These are phyloP conservation scores for Latrodectus elegans DNA, from an alignment of 2,888 invertebrate species.

Conservation along the genomic window DNA sequence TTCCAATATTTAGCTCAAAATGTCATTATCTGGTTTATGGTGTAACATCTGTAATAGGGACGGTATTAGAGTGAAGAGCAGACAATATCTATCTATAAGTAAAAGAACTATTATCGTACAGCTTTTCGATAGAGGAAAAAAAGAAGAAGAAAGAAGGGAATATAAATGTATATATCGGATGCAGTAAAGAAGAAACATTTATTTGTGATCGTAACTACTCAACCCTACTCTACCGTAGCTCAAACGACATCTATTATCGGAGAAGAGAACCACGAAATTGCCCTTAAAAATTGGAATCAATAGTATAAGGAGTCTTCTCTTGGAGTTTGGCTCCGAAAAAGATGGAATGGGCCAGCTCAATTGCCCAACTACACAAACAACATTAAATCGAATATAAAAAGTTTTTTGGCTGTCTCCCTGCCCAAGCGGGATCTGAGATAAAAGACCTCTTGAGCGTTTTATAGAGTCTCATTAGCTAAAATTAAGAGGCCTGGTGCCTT, in stretches of 20 bases:
- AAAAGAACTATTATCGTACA: slow-evolving; percentile 38
- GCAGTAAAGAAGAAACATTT: slow-evolving; percentile 51
- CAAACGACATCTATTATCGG: slow-evolving; percentile 67
- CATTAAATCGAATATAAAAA: slow-evolving; percentile 60
- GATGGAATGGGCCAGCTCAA: slow-evolving; percentile 27
- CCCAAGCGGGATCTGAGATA: background rate
- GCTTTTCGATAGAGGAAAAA: slow-evolving; percentile 41
- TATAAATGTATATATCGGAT: slow-evolving; percentile 8
- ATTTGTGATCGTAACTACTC: slow-evolving; percentile 63
- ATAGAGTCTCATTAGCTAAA: slow-evolving; percentile 54
- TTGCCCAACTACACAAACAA: slow-evolving; percentile 64
- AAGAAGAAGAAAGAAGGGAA: slow-evolving; percentile 1
- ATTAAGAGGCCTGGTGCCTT: slow-evolving; percentile 41
- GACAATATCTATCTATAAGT: slow-evolving; percentile 1
- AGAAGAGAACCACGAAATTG: slow-evolving; percentile 64
- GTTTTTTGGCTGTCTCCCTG: slow-evolving; percentile 18
- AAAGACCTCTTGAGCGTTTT: slow-evolving; percentile 38
- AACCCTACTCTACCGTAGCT: slow-evolving; percentile 48
- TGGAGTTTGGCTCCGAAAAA: slow-evolving; percentile 6
- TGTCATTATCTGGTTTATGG: slow-evolving; percentile 35
- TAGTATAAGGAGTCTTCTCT: slow-evolving; percentile 11
- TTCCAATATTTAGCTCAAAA: slow-evolving; percentile 25
- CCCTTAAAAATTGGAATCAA: slow-evolving; percentile 68
- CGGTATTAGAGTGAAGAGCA: slow-evolving; percentile 4
- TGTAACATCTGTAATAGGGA: slow-evolving; percentile 38